A percentile compares a stretch with the other conserved stretches of the same genome.
These are phyloP conservation scores for Phrynocephalus vlangalii DNA, from an alignment of 2,797 vertebrate genomes.

Conservation along the genomic window DNA sequence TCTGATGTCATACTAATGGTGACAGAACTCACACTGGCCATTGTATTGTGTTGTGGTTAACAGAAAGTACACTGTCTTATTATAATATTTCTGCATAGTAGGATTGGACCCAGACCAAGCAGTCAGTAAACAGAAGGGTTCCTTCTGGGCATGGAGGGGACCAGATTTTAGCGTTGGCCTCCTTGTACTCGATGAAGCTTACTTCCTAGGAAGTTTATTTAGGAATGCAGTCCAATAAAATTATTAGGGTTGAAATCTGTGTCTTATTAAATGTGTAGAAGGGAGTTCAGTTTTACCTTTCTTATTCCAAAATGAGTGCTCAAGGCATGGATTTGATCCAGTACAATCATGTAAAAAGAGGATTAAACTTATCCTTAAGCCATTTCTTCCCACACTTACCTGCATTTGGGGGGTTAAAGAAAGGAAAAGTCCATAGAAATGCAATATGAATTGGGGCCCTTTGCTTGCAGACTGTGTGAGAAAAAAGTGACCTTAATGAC, in stretches of 20 bases:
- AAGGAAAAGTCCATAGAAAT: background rate
- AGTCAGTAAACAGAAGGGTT: background rate
- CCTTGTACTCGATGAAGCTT: background rate
- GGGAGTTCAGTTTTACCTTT: background rate
- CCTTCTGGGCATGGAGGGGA: background rate
- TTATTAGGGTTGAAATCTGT: background rate
- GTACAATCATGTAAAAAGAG: background rate
- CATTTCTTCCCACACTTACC: too few relatives aligned
- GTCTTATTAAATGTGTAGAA: background rate
- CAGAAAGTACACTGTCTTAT: background rate
- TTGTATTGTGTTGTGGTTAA: background rate
- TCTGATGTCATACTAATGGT: background rate
- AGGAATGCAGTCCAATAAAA: background rate
- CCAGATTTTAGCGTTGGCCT: background rate
- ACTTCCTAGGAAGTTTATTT: background rate
- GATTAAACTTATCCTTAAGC: background rate
- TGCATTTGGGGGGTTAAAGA: background rate
- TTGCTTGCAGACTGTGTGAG: background rate
- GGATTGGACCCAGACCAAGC: background rate
- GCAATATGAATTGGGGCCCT: background rate
- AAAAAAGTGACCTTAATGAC: background rate
- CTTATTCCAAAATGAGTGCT: too few relatives aligned
- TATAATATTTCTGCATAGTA: background rate
- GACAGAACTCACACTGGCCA: background rate
- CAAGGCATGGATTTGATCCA: background rate